These are phyloP conservation scores for Lordiphosa clarofinis DNA, from an alignment of 1,140 invertebrate species.

Conservation along the genomic window DNA sequence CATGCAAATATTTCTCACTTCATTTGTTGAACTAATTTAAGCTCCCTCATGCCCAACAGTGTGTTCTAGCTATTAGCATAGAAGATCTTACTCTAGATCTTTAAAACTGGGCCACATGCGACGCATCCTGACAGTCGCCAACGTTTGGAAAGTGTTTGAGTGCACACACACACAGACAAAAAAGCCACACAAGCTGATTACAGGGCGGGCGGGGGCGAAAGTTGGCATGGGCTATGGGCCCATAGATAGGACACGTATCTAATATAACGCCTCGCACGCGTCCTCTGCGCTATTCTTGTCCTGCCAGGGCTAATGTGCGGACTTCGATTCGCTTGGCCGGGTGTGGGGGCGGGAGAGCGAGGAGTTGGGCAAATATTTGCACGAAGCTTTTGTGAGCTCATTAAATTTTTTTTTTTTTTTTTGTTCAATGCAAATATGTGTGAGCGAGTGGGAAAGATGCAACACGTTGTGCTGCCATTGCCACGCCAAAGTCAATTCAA, in stretches of 20 bases:
- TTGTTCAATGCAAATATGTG: conserved; percentile 57
- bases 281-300: conserved; percentile 6
- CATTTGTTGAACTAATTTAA: no score
- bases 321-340: conserved; percentile 35
- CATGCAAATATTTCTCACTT: no score
- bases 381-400: conserved; percentile 61
- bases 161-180: conserved; percentile 13
- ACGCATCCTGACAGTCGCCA: neutral
- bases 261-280: conserved; percentile 67
- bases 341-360: no score
- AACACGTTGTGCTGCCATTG: conserved; percentile 52
- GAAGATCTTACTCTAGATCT: no score
- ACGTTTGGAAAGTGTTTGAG: conserved; percentile 29
- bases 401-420: conserved; percentile 70
- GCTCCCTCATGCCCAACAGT: no score
- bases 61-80: no score
- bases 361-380: conserved; percentile 55
- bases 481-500: conserved; percentile 8
- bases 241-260: conserved; percentile 71
- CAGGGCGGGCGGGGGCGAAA: neutral
- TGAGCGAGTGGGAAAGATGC: conserved; percentile 31
- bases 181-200: conserved; percentile 17
- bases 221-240: conserved; percentile 19
- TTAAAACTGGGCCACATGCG: no score
- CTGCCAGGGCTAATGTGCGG: conserved; percentile 22